Evolutionary conservation across 2,797 vertebrate genomes (phyloP), one percentile per base, ranked within the genome.

Genomic region (Myotis planiceps): DNA sequence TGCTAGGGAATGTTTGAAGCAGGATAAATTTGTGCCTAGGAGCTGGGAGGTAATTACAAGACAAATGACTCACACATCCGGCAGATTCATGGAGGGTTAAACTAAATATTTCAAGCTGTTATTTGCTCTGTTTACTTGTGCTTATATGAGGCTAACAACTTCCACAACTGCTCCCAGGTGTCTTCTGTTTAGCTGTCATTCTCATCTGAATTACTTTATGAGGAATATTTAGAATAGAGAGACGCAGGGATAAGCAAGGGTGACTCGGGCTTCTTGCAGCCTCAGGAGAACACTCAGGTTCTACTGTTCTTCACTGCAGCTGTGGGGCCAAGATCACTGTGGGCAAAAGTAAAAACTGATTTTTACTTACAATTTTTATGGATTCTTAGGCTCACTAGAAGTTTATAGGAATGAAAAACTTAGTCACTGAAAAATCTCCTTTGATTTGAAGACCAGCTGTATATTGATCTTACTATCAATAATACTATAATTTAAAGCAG

Each of bases 91-190:
- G 75, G 87, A 93, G 60, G 71, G 91, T 82, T 91, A 86, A 96
- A 69, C 94, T 89, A 95, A 97, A 93, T 96, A 95, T 92, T 94
- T 92, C 95, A 95, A 90, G 95, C 94, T 96, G 95, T 90, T 84
- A 80, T 92, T 96, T 78, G 91, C 68, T 96, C 25, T 95, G 95
- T 98, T 98, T 95, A 88, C 94, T 97, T 66, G 29, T 55, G 89
- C 87, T 97, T 97, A 88, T 90, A 75, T 21, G 68, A 92, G 95
- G 94, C 86, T 97, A 96, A 94, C 96, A 93, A 93, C 94, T 82
- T 96, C 91, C 86, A 92, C 92, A 49, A 74, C 39, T 72, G 91
- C 91, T 96, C 86, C 91, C 94, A 97, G 95, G 96, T 92, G 95
- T 95, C 80, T 95, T 95, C 93, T 96, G 82, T 95, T 96, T 58